Evolutionary conservation across 2,888 invertebrate species (phyloP), one percentile per base, ranked within the genome.

Genomic region (Volucella zonaria): DNA sequence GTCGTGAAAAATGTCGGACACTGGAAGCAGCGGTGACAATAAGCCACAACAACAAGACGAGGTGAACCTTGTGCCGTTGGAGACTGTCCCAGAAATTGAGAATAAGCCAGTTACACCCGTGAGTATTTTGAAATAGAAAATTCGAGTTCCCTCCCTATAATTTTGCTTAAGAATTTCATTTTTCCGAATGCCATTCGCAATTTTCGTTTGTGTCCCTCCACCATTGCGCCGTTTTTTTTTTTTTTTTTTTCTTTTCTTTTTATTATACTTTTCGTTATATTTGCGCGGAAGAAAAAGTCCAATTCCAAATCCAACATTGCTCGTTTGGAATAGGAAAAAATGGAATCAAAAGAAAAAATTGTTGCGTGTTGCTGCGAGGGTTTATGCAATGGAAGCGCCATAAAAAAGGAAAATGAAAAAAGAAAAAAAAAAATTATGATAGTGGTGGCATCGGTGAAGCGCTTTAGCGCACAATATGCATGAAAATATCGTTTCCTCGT

Each of bases 311-410:
- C 18, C 18, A 23, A 23, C 18, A 23, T 23, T 23, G 18, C 18
- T 23, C 54, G 78, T 74, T 56, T 62, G 49, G 64, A 58, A 45
- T 31, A 67, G 38, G 42, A 10, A 38, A 43, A 68, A n/a, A 12
- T 12, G 43, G 23, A 54, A 54, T 14, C 43, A 11, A 14, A 77
- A 71, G 59, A 68, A 62, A 74, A 67, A 83, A 85, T 80, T 76
- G 85, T 85, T 85, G 85, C 85, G 85, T 85, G 80, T 85, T 78
- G 78, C 64, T 81, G 85, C 81, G 66, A 80, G 80, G 75, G 71
- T 85, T 85, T 85, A 85, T 85, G 85, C 85, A 85, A 85, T 85
- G 85, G 71, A 81, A 73, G 85, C 81, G 85, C 75, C 83, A 85
- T 81, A 81, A 70, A 66, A 77, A 77, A 73, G 18, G 18, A 23